Percentiles rank a stretch among this genome's conserved stretches.
Evolutionary conservation across 2,888 invertebrate species (phyloP).

Genomic region (Pollenia griseotomentosa): DNA sequence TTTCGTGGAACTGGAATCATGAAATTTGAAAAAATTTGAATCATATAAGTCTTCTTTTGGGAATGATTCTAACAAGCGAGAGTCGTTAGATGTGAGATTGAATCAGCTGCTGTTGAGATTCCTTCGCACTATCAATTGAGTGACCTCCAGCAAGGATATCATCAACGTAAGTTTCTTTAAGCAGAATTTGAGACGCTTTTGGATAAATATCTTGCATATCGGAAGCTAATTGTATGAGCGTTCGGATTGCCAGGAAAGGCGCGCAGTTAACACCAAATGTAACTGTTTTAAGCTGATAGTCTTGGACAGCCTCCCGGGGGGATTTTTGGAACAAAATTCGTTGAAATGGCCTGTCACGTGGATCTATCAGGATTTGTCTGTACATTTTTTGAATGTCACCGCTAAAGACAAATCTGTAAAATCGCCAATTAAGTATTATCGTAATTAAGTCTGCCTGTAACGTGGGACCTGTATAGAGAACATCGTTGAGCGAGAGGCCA

Average conservation of each 20-base stretch:
- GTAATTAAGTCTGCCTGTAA: slow-evolving; percentile 10
- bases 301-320: no score
- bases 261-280: not conserved
- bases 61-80: not conserved
- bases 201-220: slow-evolving; percentile 38
- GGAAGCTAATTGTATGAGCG: not conserved
- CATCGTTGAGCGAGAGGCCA: slow-evolving; percentile 4
- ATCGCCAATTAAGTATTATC: slow-evolving; percentile 15
- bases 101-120: not conserved
- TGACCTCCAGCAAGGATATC: slow-evolving; percentile 5
- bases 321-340: no score
- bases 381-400: slow-evolving; percentile 4
- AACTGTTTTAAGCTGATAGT: not conserved
- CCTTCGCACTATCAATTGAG: not conserved
- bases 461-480: slow-evolving; percentile 3
- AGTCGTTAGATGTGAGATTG: slow-evolving; percentile 9
- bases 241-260: slow-evolving; percentile 1
- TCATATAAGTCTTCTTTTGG: slow-evolving; percentile 1
- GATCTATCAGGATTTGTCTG: no score
- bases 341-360: no score
- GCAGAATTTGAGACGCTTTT: slow-evolving; percentile 17
- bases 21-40: slow-evolving; percentile 13
- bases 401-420: slow-evolving; percentile 40
- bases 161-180: not conserved
- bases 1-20: slow-evolving; percentile 21